Evolutionary conservation across 2,888 invertebrate species (phyloP).

Genomic region (Syrphus vitripennis): DNA sequence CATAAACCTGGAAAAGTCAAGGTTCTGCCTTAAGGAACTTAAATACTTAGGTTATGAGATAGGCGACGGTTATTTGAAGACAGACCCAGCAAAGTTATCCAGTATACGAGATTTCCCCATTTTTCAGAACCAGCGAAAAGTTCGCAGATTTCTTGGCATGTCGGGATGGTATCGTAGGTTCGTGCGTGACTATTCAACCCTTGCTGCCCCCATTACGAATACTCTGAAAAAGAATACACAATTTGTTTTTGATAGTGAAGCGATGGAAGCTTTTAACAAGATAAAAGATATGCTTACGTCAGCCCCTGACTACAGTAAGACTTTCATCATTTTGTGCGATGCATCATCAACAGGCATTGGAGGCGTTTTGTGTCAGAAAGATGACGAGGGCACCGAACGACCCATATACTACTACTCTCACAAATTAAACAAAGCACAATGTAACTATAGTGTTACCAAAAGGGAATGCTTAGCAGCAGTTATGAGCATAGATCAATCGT

Average conservation of each 20-base stretch:
- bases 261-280: not conserved
- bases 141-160: constrained; percentile 65
- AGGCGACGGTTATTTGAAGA: constrained; percentile 13
- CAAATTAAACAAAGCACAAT: constrained; percentile 32
- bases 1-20: constrained; percentile 34
- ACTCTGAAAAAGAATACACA: not conserved
- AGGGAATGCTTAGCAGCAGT: not conserved
- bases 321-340: constrained; percentile 24
- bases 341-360: constrained; percentile 3
- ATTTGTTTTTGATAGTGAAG: not conserved
- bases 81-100: constrained; percentile 6
- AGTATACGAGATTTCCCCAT: not conserved
- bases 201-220: constrained; percentile 37
- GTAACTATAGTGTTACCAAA: constrained; percentile 10
- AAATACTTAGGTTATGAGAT: constrained; percentile 46
- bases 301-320: constrained; percentile 2
- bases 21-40: constrained; percentile 26
- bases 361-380: constrained; percentile 29
- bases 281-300: constrained; percentile 5
- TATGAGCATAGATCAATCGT: constrained; percentile 24
- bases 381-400: constrained; percentile 8
- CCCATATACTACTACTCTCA: constrained; percentile 23
- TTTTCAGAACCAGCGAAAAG: constrained; percentile 44
- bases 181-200: constrained; percentile 42
- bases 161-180: constrained; percentile 70